Base-by-base conservation (phyloP, 2,888 invertebrate species). In the Xylota segnis region DNA sequence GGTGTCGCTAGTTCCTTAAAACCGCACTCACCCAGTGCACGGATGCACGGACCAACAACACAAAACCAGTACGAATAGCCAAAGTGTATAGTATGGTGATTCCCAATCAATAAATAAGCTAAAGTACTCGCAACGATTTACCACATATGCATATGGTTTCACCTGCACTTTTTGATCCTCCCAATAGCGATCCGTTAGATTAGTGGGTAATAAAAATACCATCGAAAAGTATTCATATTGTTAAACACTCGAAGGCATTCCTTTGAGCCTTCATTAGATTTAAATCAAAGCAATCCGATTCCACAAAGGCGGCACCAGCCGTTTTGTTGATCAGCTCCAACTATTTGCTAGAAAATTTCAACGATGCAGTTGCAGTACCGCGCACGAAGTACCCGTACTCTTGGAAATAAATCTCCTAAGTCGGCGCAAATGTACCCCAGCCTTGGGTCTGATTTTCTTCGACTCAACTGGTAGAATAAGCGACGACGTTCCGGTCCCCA, bases 251-350 rank as follows among this genome's bases (percentile, higher is more conserved):
- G 12, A 27, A 86, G 84, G 82, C 86, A 86, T 82, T 82, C 72
- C 75, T 72, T 68, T 71, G 71, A 65, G 75, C 75, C 47, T 71
- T 82, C 76, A 82, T 86, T 82, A 72, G 82, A 86, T 86, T 76
- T 72, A 77, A 86, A 82, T 82, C 82, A 77, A 82, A 82, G 59
- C 66, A 71, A 50, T 70, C 74, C 74, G 58, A 58, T 59, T 75
- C 74, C 45, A 61, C 56, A 72, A 77, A 47, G 66, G 58, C 47
- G 56, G 56, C 68, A 74, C 63, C 47, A 47, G 40, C 23, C 12
- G 54, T 56, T 65, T 75, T 68, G 54, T 47, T 61, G 52, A 75
- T 40, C 52, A 61, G 45, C 54, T 70, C 37, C 54, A 54, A 58
- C 65, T 52, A 58, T 63, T 71, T 58, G 32, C 50, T 16, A 47